These are phyloP conservation scores for Arge pagana DNA, from an alignment of 2,888 invertebrate species.

Conservation along the genomic window DNA sequence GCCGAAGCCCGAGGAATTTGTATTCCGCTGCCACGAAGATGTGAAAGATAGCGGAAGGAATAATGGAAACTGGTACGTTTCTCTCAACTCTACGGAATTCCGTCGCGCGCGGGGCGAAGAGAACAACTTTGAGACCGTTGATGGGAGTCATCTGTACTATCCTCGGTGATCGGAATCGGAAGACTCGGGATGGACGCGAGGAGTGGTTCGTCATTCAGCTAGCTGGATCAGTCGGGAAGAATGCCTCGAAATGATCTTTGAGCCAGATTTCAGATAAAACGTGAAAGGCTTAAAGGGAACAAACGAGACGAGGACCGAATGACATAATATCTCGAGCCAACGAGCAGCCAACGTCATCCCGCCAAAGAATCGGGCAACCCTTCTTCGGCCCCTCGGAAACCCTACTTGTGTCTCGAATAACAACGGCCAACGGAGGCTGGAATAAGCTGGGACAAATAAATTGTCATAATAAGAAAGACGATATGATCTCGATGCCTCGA, in stretches of 20 bases:
- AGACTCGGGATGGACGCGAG: neutral
- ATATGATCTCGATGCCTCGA: constrained; percentile 17
- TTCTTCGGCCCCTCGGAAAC: neutral
- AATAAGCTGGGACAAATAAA: constrained; percentile 25
- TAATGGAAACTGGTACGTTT: too few relatives aligned
- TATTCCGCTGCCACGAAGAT: too few relatives aligned
- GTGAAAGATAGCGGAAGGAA: too few relatives aligned
- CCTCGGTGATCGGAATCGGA: too few relatives aligned
- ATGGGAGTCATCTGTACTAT: too few relatives aligned
- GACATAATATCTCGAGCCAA: constrained; percentile 23
- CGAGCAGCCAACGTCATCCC: constrained; percentile 8
- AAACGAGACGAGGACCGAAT: constrained; percentile 21
- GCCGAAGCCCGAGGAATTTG: too few relatives aligned
- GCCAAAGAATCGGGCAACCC: neutral
- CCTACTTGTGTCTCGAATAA: constrained; percentile 23
- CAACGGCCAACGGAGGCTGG: constrained; percentile 25
- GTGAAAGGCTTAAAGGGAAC: constrained; percentile 29
- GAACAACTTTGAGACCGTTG: too few relatives aligned
- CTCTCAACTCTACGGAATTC: too few relatives aligned
- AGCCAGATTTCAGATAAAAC: constrained; percentile 33
- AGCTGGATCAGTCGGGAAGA: constrained; percentile 25
- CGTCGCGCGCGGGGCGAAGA: too few relatives aligned
- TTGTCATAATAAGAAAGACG: constrained; percentile 23
- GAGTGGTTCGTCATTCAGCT: constrained; percentile 23
- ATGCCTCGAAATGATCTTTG: constrained; percentile 28